Evolutionary conservation across 2,888 invertebrate genomes (phyloP), one percentile per base, ranked within the genome.

Genomic region (Drosophila trichaetosa): DNA sequence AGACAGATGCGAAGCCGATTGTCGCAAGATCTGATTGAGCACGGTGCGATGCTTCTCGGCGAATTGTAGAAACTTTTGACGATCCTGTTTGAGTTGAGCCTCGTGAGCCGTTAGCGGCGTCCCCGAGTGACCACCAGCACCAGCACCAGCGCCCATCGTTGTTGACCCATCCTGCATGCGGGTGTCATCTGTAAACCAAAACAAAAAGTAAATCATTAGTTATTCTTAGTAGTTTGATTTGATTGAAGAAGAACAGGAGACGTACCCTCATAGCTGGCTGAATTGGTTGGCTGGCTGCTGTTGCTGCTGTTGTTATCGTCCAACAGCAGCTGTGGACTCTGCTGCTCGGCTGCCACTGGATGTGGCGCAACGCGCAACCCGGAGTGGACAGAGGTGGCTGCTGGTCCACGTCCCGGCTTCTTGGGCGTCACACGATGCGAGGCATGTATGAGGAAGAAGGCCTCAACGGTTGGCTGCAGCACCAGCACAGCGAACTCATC

Each of bases 11-110:
- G 96, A 95, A 0, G 95, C 95, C 18, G 96, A 96, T 91, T 97
- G 97, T 4, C 98, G 95, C 63, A 98, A 93, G 76, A 98, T 98
- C 93, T 98, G 97, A 93, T 98, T 98, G 53, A 98, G 94, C 34
- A 98, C 97, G 4, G 97, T 96, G 62, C 97, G 95, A 93, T 98
- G 98, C 71, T 96, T 97, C 93, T 98, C 97, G 46, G 97, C 97
- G 94, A 97, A 97, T 81, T 95, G 95, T 46, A 98, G 94, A 65
- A 93, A 93, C 82, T 92, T 92, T 76, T 95, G 94, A 72, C 97
- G 96, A 93, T 97, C 96, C 42, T 87, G 92, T 82, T 82, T 84
- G 36, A 91, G 76, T 63, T 91, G 87, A 4, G 79, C 72, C 48
- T 88, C 89, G 58, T 74, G 83, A 4, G 85, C 73, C 21, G 66